Evolutionary conservation across 2,797 vertebrate genomes (phyloP).

Genomic region (Cygnus olor): DNA sequence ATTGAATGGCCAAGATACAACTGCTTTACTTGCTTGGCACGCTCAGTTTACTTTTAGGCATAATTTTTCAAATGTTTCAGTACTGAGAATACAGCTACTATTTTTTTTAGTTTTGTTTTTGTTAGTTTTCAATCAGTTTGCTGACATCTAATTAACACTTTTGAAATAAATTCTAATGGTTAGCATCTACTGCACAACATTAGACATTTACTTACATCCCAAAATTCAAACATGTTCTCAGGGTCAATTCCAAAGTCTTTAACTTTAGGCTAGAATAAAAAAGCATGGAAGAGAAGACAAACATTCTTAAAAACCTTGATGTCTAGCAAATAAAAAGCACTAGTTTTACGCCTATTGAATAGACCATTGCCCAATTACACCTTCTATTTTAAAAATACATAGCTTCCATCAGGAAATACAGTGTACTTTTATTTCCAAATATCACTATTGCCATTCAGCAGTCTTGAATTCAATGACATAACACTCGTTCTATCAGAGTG

Average conservation of each 20-base stretch:
- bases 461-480: not conserved
- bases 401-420: not conserved
- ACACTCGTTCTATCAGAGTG: not conserved
- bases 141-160: not conserved
- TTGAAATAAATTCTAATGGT: not conserved
- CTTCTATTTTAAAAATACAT: not conserved
- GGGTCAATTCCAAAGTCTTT: slow-evolving; percentile 96
- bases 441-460: not conserved
- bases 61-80: not conserved
- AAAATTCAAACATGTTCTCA: slow-evolving; percentile 97
- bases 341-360: not conserved
- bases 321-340: not conserved
- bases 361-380: not conserved
- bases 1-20: not conserved
- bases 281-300: not conserved
- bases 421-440: not conserved
- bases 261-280: slow-evolving; percentile 88
- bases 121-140: not conserved
- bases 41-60: not conserved
- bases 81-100: not conserved
- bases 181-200: not conserved
- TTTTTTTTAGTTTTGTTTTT: not conserved
- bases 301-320: not conserved
- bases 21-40: not conserved
- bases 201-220: slow-evolving; percentile 91